Conservation (phyloP, 1,140 invertebrate genomes). For the Bicyclus anynana region DNA sequence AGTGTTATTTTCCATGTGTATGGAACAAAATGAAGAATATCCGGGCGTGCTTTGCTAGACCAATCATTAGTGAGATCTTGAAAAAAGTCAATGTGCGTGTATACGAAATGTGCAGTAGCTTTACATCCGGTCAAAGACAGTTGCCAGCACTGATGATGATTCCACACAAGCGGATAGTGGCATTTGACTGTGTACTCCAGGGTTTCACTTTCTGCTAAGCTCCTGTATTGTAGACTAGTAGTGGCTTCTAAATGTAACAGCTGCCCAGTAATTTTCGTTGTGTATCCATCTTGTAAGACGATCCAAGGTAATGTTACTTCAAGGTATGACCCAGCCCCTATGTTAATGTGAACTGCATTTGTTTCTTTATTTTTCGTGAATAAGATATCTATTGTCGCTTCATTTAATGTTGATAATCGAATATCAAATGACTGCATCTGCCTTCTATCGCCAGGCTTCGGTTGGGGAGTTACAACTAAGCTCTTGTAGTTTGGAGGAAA, state of each 20-base stretch:
- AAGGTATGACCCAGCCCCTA: slow-evolving; percentile 94
- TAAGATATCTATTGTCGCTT: slow-evolving; percentile 95
- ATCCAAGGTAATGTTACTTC: slow-evolving; percentile 98
- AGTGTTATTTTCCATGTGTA: slow-evolving; percentile 97
- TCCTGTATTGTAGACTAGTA: slow-evolving; percentile 94
- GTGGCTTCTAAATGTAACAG: slow-evolving; percentile 95
- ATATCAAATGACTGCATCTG: slow-evolving; percentile 95
- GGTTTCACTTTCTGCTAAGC: slow-evolving; percentile 95
- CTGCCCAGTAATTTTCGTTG: slow-evolving; percentile 94
- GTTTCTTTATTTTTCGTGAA: slow-evolving; percentile 98
- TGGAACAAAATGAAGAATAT: slow-evolving; percentile 96
- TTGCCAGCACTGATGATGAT: slow-evolving; percentile 95
- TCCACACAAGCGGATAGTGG: slow-evolving; percentile 95
- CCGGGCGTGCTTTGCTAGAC: slow-evolving; percentile 92
- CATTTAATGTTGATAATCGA: slow-evolving; percentile 91
- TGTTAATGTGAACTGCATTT: slow-evolving; percentile 96
- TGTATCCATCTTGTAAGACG: slow-evolving; percentile 89
- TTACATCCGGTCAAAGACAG: slow-evolving; percentile 95
- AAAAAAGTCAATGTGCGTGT: slow-evolving; percentile 96
- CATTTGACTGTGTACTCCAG: slow-evolving; percentile 93
- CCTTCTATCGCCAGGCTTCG: slow-evolving; percentile 90
- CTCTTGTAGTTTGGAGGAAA: slow-evolving; percentile 93
- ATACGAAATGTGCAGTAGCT: slow-evolving; percentile 93
- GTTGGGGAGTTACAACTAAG: slow-evolving; percentile 85
- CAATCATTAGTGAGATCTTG: slow-evolving; percentile 98